A percentile compares a stretch with the other conserved stretches of the same genome.
These are phyloP conservation scores for Amphibalanus amphitrite DNA, from an alignment of 1,140 invertebrate species.

Conservation along the genomic window DNA sequence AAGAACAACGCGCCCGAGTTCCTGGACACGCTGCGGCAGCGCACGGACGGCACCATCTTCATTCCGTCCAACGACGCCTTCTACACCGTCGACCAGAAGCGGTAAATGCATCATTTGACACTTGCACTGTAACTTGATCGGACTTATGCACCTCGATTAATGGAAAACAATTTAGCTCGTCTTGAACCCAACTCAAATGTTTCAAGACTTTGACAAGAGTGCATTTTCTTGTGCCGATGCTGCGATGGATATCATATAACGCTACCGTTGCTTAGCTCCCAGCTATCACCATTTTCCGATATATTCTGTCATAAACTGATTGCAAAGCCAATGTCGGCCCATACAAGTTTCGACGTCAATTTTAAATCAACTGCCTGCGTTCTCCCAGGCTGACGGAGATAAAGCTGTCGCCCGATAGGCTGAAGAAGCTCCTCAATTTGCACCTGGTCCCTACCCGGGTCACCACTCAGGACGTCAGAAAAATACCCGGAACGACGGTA, in stretches of 20 bases:
- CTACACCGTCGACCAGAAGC: constrained; percentile 37
- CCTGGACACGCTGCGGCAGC: constrained; percentile 44
- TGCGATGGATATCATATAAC: too few species aligned
- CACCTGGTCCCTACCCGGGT: constrained; percentile 55
- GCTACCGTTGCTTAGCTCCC: too few species aligned
- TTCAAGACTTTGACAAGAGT: too few species aligned
- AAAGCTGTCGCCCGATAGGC: neutral
- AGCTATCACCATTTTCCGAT: too few species aligned
- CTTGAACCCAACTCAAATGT: too few species aligned
- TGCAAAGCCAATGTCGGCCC: too few species aligned
- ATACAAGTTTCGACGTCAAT: too few species aligned
- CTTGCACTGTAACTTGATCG: too few species aligned
- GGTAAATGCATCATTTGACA: constrained; percentile 15
- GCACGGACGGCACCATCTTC: constrained; percentile 61
- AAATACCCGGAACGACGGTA: constrained; percentile 25
- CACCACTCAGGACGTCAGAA: constrained; percentile 51
- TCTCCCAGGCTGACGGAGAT: neutral
- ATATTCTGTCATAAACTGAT: too few species aligned
- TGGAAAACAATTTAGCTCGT: too few species aligned
- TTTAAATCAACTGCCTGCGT: neutral
- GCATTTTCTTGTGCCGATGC: too few species aligned
- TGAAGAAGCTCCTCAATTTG: constrained; percentile 50
- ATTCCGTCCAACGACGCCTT: constrained; percentile 70
- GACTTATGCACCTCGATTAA: too few species aligned
- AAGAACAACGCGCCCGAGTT: constrained; percentile 35